Evolutionary conservation across 2,888 invertebrate genomes (phyloP).

Genomic region (Anthophora plumipes): DNA sequence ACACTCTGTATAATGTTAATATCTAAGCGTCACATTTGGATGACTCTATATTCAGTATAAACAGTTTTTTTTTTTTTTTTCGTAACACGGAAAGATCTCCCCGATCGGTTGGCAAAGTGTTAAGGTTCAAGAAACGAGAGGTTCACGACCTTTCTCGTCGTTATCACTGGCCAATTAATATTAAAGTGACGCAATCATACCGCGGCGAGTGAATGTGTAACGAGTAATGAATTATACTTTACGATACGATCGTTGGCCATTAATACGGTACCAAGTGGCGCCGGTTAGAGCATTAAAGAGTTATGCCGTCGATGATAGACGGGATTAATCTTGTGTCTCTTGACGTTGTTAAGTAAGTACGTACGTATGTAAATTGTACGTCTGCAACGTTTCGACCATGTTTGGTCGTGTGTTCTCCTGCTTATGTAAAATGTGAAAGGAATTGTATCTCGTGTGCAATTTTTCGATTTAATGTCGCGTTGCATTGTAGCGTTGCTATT

Average conservation of each 20-base stretch:
- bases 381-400: neutral
- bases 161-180: constrained; percentile 16
- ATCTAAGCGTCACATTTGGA: no score
- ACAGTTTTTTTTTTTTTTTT: no score
- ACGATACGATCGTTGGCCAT: neutral
- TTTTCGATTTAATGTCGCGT: neutral
- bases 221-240: constrained; percentile 4
- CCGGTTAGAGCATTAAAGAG: no score
- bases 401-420: neutral
- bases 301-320: neutral
- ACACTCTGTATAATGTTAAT: no score
- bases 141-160: neutral
- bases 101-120: no score
- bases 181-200: neutral
- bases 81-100: no score
- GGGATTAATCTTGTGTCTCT: constrained; percentile 12
- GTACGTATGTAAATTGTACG: neutral
- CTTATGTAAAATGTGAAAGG: neutral
- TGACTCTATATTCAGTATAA: no score
- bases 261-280: neutral
- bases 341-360: no score
- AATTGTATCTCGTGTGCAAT: neutral
- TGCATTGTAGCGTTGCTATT: no score
- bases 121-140: constrained; percentile 18
- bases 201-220: neutral